These are phyloP conservation scores for Eristalis pertinax DNA, from an alignment of 2,888 invertebrate genomes.

Conservation along the genomic window DNA sequence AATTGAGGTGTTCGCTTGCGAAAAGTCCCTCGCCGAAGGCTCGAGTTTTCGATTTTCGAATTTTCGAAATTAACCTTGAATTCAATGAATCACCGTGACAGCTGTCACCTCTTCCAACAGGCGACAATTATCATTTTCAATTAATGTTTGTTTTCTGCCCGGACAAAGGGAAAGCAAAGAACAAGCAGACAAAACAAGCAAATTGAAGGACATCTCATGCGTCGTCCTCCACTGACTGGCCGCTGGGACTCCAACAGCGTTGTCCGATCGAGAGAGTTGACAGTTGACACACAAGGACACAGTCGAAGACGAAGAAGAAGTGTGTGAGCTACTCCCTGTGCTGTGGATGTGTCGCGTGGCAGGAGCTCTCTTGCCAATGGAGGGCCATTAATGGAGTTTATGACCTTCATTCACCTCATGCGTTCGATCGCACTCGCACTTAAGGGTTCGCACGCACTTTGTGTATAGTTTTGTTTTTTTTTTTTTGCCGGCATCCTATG, in stretches of 20 bases:
- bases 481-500: conserved; percentile 30
- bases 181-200: conserved; percentile 6
- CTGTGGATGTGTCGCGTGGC: conserved; percentile 59
- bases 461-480: conserved; percentile 24
- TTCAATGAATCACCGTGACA: background rate
- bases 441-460: background rate
- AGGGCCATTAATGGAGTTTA: conserved; percentile 53
- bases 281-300: conserved; percentile 13
- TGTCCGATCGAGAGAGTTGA: conserved; percentile 7
- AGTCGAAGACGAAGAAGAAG: conserved; percentile 14
- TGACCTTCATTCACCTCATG: conserved; percentile 21
- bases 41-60: background rate
- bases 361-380: conserved; percentile 45
- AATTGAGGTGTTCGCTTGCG: conserved; percentile 16
- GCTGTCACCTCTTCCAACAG: conserved; percentile 8
- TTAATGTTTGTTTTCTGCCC: conserved; percentile 7
- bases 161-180: background rate
- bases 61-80: conserved; percentile 22
- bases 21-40: background rate
- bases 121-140: conserved; percentile 1
- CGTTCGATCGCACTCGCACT: background rate
- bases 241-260: conserved; percentile 20
- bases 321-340: background rate
- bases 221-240: background rate
- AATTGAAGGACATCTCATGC: conserved; percentile 24